phyloP scores from a whole-genome alignment of 2,888 invertebrate species.

The Petrophora chlorosata region DNA sequence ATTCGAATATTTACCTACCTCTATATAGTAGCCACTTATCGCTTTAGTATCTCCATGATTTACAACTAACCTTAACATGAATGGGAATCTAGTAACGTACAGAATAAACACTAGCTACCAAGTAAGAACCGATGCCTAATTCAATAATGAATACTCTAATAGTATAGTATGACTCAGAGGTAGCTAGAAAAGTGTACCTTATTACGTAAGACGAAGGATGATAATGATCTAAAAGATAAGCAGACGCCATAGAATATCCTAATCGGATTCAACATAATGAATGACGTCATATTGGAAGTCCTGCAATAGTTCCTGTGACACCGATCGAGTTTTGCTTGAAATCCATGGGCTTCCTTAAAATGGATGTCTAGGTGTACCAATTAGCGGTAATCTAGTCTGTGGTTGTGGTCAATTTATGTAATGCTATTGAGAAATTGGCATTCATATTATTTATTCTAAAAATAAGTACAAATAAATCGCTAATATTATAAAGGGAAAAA shows the following conservation, averaged over 20 bases:
- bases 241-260: slow-evolving; percentile 12
- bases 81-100: slow-evolving; percentile 11
- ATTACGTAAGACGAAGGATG: slow-evolving; percentile 1
- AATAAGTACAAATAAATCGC: too few species aligned
- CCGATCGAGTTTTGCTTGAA: too few species aligned
- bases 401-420: too few species aligned
- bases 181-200: background rate
- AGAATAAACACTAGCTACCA: background rate
- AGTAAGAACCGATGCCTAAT: background rate
- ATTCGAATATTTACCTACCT: slow-evolving; percentile 4
- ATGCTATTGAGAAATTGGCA: too few species aligned
- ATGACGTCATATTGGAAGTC: slow-evolving; percentile 33
- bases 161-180: slow-evolving; percentile 6
- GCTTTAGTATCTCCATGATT: slow-evolving; percentile 9
- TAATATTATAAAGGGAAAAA: too few species aligned
- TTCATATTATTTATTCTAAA: too few species aligned
- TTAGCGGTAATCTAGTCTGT: too few species aligned
- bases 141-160: too few species aligned
- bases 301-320: background rate
- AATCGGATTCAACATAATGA: slow-evolving; percentile 38
- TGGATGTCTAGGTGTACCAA: too few species aligned
- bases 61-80: slow-evolving; percentile 20
- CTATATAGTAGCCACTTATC: slow-evolving; percentile 4
- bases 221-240: background rate
- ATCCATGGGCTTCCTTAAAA: too few species aligned